Conservation (phyloP, 2,113 vertebrate species). For the Callorhinus ursinus region DNA sequence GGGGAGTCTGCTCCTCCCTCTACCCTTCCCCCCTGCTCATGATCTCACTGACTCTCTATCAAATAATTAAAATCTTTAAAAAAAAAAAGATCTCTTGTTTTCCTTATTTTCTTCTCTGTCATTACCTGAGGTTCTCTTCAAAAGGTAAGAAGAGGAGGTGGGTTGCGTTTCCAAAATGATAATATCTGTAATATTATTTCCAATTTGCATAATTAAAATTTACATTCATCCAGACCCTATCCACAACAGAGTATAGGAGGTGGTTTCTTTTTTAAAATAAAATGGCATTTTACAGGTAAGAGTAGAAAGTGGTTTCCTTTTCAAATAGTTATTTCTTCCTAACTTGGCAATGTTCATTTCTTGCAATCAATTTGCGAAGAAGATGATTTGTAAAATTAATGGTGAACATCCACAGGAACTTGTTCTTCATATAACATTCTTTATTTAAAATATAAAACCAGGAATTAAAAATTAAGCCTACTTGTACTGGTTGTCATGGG, state of each 20-base stretch:
- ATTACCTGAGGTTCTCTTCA: not conserved
- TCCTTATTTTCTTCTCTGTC: not conserved
- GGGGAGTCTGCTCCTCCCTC: not conserved
- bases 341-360: not conserved
- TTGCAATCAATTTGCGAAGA: not conserved
- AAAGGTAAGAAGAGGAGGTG: not conserved
- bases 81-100: not conserved
- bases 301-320: not conserved
- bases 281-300: not conserved
- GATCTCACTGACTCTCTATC: not conserved
- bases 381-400: not conserved
- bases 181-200: not conserved
- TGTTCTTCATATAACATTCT: not conserved
- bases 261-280: not conserved
- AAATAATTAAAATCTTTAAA: not conserved
- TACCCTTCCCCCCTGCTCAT: not conserved
- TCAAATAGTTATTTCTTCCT: not conserved
- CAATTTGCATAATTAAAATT: not conserved
- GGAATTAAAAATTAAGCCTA: constrained; percentile 3
- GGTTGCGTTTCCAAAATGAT: not conserved
- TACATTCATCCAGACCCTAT: not conserved
- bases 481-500: not conserved
- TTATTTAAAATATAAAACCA: constrained; percentile 30
- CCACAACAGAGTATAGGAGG: not conserved
- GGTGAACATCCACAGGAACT: not conserved